Base-by-base conservation (phyloP, 1,140 invertebrate genomes). In the Philopotamus ludificatus region DNA sequence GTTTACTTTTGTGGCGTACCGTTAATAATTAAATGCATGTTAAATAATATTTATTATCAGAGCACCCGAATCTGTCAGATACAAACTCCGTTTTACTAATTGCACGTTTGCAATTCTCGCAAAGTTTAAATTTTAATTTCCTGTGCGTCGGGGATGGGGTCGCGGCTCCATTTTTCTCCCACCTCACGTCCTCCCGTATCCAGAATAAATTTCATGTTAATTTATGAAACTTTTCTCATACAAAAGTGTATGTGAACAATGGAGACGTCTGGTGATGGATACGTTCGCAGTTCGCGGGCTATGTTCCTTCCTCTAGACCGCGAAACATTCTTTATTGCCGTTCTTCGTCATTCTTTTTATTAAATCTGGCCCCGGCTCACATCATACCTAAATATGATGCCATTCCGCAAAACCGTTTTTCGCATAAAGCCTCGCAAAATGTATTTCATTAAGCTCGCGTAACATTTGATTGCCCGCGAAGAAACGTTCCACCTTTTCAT, bases 121-220 rank as follows among this genome's bases (percentile, higher is more conserved):
- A n/a, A n/a, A n/a, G n/a, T n/a, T 55, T 55, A 55, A 28, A 28
- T 25, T 39, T 55, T 55, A 55, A 55, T 55, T 28, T 25, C 22
- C 26, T 55, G 28, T 25, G 25, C 51, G 18, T 34, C 51, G n/a
- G 26, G 23, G 26, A n/a, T 15, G 51, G 51, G 28, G 21, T 55
- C 28, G 9, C 51, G 47, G n/a, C 18, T 4, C 12, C 12, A 34
- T 34, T 34, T 34, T 34, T 34, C 28, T 34, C 12, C 4, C 12
- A 7, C 4, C 12, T 34, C 28, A 12, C 28, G 28, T 12, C 28
- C 28, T 7, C 12, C 12, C 12, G 4, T 34, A 4, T 4, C 4
- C 28, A 12, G 28, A 34, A 34, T 34, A 34, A 34, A 34, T 34
- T 34, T 34, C 4, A 34, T 34, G 28, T 34, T 34, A 34, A 34